Evolutionary conservation across 2,797 vertebrate species (phyloP), one percentile per base, ranked within the genome.

Genomic region (Taenioides sp.): DNA sequence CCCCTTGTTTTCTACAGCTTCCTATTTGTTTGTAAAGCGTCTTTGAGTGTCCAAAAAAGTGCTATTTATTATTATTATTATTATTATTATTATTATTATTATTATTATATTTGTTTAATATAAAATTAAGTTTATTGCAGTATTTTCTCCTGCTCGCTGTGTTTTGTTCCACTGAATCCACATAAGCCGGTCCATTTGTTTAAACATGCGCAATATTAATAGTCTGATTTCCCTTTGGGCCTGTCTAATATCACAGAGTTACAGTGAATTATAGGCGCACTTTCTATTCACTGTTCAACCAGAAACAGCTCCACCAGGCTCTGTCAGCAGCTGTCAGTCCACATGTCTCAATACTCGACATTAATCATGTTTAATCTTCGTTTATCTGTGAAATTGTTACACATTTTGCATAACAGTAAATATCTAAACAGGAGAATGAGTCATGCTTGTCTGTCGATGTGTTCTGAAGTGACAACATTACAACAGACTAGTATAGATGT

Each of bases 221-320:
- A 11, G n/a, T 22, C 9, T 64, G 62, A 64, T 64, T 64, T 64
- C 62, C 62, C 62, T 7, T 5, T 22, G n/a, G 62, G n/a, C 62
- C n/a, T 22, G 34, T 43, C 43, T 14, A 43, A 43, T 43, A 43
- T 22, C 37, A 20, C n/a, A 40, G 37, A 22, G 37, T 64, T 14
- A 43, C 62, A 64, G 37, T 16, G 20, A n/a, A 43, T n/a, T 14
- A 43, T 10, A n/a, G 20, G 6, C 14, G 5, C 14, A 9, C 58
- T 28, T 0, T 2, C 2, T 52, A 2, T n/a, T 52, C 7, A 3
- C 43, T 47, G 43, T 17, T 47, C 43, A 47, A 4, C 43, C 43
- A 16, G 14, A 47, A 47, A 47, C 18, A 20, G 50, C 18, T 52
- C 58, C 9, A 10, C 34, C 9, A 10, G 25, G 25, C 58, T 60